Percentiles rank a stretch among this genome's conserved stretches.
Conservation (phyloP, 1,140 invertebrate genomes). For the Solen grandis region DNA sequence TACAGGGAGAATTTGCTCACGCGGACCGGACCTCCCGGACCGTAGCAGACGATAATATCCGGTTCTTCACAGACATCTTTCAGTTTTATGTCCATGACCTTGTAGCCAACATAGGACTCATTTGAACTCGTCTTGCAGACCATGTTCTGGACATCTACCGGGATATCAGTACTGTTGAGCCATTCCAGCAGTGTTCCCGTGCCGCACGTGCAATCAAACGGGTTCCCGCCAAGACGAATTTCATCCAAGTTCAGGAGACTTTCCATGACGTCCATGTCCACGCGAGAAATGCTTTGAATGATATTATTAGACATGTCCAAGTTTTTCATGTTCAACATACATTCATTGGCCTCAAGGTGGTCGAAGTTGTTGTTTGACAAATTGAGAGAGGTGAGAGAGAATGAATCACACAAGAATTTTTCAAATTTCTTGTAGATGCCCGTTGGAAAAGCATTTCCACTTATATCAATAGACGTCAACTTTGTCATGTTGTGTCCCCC, state of each 20-base stretch:
- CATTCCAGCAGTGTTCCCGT: background rate
- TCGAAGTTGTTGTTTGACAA: conserved; percentile 13
- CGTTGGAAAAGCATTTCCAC: conserved; percentile 1
- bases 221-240: conserved; percentile 25
- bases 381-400: background rate
- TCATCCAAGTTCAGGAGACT: conserved; percentile 17
- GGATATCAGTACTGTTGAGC: conserved; percentile 4
- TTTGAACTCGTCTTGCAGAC: background rate
- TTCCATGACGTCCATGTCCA: conserved; percentile 11
- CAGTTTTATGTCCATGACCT: background rate
- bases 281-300: background rate
- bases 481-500: background rate
- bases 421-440: background rate
- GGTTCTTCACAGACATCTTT: conserved; percentile 13
- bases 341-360: background rate
- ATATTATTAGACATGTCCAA: conserved; percentile 25
- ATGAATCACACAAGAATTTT: conserved; percentile 9
- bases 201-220: conserved; percentile 28
- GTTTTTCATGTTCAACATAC: conserved; percentile 6
- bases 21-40: background rate
- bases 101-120: background rate
- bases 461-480: conserved; percentile 15
- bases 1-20: too few relatives aligned
- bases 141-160: conserved; percentile 14
- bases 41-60: conserved; percentile 11